Conservation (phyloP, 2,113 vertebrate species). For the Macrotis lagotis region DNA sequence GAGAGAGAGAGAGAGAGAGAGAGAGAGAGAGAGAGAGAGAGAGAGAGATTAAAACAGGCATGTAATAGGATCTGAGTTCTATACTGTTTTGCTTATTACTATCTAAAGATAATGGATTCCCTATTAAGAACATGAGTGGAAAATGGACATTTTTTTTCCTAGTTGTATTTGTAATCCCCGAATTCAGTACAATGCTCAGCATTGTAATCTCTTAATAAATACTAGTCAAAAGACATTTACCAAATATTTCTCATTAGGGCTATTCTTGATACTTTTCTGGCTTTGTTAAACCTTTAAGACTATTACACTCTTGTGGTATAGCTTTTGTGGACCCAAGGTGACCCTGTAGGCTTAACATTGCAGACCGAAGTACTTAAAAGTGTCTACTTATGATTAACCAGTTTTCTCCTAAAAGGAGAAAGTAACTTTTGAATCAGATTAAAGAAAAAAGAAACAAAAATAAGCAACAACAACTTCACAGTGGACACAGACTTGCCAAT, state of each 20-base stretch:
- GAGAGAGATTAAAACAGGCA: not conserved
- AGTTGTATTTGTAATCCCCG: too few relatives aligned
- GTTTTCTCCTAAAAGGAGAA: not conserved
- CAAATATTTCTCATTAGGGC: too few relatives aligned
- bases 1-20: too few relatives aligned
- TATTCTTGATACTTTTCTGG: too few relatives aligned
- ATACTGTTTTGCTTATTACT: slow-evolving; percentile 6
- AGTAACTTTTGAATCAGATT: not conserved
- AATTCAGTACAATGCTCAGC: too few relatives aligned
- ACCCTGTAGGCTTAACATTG: not conserved
- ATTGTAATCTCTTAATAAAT: too few relatives aligned
- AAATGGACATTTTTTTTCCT: not conserved
- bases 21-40: not conserved
- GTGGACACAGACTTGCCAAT: not conserved
- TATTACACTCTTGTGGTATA: too few relatives aligned
- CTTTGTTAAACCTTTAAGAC: too few relatives aligned
- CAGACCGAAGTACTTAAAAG: not conserved
- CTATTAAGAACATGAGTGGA: slow-evolving; percentile 22
- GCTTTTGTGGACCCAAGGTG: too few relatives aligned
- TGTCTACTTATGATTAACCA: not conserved
- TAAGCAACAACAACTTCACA: not conserved
- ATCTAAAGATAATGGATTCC: slow-evolving; percentile 44
- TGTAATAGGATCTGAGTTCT: slow-evolving; percentile 22
- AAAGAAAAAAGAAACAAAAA: not conserved
- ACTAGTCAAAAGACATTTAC: too few relatives aligned